Conservation (phyloP, 2,113 vertebrate genomes). For the Fukomys damarensis region DNA sequence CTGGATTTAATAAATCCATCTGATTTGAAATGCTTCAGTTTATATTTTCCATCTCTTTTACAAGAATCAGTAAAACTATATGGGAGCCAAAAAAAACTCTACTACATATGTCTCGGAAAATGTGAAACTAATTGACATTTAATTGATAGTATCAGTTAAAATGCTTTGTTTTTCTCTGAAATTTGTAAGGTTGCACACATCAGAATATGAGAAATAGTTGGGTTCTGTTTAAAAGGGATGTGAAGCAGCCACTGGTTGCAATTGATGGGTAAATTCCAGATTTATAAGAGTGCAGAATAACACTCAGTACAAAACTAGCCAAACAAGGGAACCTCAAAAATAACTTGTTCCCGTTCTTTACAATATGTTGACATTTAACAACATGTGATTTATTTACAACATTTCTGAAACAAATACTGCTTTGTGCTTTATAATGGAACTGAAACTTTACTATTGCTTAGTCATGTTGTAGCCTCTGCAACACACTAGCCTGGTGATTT, state of each 20-base stretch:
- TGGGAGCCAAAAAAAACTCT: neutral
- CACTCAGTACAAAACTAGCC: neutral
- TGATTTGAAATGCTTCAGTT: neutral
- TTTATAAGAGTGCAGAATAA: neutral
- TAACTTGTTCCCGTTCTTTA: neutral
- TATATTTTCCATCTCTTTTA: neutral
- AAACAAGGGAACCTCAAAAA: neutral
- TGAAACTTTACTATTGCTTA: neutral
- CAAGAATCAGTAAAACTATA: neutral
- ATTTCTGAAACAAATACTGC: neutral
- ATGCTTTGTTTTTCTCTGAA: neutral
- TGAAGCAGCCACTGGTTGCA: neutral
- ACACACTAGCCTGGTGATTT: neutral
- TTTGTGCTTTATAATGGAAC: neutral
- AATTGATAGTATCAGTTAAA: neutral
- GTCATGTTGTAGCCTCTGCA: neutral
- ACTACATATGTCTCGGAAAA: neutral
- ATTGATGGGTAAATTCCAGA: neutral
- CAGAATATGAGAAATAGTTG: neutral
- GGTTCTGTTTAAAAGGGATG: neutral
- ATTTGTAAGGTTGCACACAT: neutral
- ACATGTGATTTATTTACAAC: neutral
- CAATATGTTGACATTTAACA: neutral
- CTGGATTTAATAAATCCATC: neutral
- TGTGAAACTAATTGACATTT: constrained; percentile 30